phyloP scores from a whole-genome alignment of 2,888 invertebrate species.

The Alviniconcha strummeri region DNA sequence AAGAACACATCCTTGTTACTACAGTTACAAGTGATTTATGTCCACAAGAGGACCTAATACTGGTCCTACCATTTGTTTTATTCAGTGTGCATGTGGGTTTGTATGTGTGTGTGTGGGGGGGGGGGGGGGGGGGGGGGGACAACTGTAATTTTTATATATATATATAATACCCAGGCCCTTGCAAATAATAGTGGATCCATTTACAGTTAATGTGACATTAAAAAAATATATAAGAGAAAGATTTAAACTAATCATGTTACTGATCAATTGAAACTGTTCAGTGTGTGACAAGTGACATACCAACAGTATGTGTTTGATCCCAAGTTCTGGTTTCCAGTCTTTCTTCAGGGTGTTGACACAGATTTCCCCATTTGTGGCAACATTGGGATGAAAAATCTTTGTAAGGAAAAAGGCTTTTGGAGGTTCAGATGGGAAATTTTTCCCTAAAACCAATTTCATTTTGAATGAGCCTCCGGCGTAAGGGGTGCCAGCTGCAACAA shows the following conservation, averaged over 20 bases:
- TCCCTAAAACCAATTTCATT: slow-evolving; percentile 90
- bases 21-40: background rate
- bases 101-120: too few species aligned
- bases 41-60: too few species aligned
- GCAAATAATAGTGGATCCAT: too few species aligned
- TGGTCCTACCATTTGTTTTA: too few species aligned
- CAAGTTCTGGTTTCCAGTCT: slow-evolving; percentile 97
- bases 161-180: too few species aligned
- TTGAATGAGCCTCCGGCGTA: slow-evolving; percentile 92
- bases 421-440: slow-evolving; percentile 93
- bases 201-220: too few species aligned
- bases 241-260: too few species aligned
- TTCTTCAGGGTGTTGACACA: slow-evolving; percentile 97
- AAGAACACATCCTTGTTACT: background rate
- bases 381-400: slow-evolving; percentile 98
- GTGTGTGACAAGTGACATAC: slow-evolving; percentile 71
- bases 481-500: slow-evolving; percentile 85
- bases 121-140: too few species aligned
- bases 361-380: slow-evolving; percentile 92
- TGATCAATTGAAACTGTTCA: too few species aligned
- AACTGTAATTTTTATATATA: too few species aligned
- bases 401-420: slow-evolving; percentile 95
- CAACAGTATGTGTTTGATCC: slow-evolving; percentile 93
- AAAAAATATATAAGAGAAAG: too few species aligned
- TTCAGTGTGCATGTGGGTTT: too few species aligned